Percentiles rank a stretch among this genome's conserved stretches.
Conservation (phyloP, 2,113 vertebrate genomes). For the Xyrauchen texanus region DNA sequence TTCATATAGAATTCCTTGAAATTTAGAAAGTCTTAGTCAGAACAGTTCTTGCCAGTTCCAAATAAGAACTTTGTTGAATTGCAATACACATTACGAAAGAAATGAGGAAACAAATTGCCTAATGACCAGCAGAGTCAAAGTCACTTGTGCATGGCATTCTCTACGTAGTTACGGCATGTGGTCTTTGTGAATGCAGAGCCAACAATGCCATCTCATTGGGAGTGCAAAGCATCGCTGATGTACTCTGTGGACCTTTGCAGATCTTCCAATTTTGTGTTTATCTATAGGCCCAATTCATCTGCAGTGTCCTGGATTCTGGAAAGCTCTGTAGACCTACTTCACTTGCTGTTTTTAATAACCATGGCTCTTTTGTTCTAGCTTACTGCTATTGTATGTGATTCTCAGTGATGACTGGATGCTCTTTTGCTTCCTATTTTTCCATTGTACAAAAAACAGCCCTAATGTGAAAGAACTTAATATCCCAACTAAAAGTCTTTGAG, state of each 20-base stretch:
- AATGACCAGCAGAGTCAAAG: neutral
- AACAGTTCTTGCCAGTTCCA: neutral
- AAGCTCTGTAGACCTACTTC: constrained; percentile 27
- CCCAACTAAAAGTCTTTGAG: neutral
- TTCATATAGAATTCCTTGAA: too few relatives aligned
- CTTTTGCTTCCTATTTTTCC: neutral
- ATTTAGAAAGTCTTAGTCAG: too few relatives aligned
- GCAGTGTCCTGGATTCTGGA: constrained; percentile 51
- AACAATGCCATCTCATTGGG: neutral
- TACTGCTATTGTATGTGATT: neutral
- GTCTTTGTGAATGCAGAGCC: constrained; percentile 8
- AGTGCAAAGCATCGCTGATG: neutral
- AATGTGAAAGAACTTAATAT: neutral
- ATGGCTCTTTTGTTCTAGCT: neutral
- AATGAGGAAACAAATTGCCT: too few relatives aligned
- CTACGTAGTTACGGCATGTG: neutral
- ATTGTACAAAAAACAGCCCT: neutral
- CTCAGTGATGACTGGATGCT: neutral
- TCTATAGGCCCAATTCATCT: constrained; percentile 28
- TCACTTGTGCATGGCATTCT: constrained; percentile 1
- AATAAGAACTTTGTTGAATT: neutral
- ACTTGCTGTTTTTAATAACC: neutral
- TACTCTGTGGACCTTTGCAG: neutral
- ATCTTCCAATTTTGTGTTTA: constrained; percentile 5
- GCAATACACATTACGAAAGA: too few relatives aligned